Evolutionary conservation across 2,797 vertebrate genomes (phyloP), one percentile per base, ranked within the genome.

Genomic region (Peromyscus aztecus): DNA sequence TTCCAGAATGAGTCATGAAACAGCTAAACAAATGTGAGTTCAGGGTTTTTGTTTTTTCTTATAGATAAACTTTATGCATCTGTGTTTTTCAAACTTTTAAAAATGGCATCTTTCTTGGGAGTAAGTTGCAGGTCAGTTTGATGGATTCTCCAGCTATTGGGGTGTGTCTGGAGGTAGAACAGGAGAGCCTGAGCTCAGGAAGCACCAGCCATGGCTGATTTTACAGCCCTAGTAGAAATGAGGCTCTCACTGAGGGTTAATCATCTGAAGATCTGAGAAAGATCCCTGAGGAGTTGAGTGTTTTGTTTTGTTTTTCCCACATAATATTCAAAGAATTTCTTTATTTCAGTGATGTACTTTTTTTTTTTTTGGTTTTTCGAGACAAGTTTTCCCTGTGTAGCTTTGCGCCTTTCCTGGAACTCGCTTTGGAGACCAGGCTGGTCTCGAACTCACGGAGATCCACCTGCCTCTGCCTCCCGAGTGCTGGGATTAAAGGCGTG

Each of bases 311-410:
- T 65, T 87, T 90, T 85, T 89, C 61, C 31, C 43, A 78, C 34
- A 94, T 90, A 69, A 59, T 81, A 84, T 65, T 16, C 59, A n/a
- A 43, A 92, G 61, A 94, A 94, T 94, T 67, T 93, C 31, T n/a
- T 91, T 93, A 93, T 89, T 96, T 92, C 57, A 90, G 91, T 96
- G 77, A 5, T 86, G 1, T 67, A 21, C 31, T 95, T 92, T 90
- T 43, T 43, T n/a, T n/a, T n/a, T 43, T 43, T 43, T 43, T 43
- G 43, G 43, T 43, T 43, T 43, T 43, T 43, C 43, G 4, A 43
- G 43, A 43, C 43, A 43, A 4, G 43, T 3, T 43, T 43, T 43
- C 43, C 5, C 43, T 43, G 43, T 43, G 43, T 43, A 43, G 43
- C 43, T 4, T 43, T 43, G 43, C 43, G 43, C 43, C 43, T 43